Evolutionary conservation across 1,140 invertebrate species (phyloP).

Genomic region (Drosophila tropicalis): DNA sequence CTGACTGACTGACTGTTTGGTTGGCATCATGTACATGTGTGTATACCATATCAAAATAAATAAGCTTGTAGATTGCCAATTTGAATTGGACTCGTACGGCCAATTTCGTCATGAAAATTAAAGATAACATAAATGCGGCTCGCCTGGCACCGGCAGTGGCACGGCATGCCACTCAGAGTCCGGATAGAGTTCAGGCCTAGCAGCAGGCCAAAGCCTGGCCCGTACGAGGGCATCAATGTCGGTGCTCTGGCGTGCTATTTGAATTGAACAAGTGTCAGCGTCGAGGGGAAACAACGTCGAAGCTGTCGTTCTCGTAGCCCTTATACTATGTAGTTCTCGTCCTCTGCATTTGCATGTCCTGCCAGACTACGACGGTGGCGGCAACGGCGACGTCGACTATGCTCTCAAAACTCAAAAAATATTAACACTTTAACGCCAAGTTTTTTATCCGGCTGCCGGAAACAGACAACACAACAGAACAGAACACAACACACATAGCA

Average conservation of each 20-base stretch:
- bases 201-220: conserved; percentile 25
- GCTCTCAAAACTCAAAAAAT: conserved; percentile 78
- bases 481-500: conserved; percentile 37
- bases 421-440: conserved; percentile 80
- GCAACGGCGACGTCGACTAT: conserved; percentile 38
- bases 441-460: conserved; percentile 80
- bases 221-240: conserved; percentile 77
- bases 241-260: conserved; percentile 72
- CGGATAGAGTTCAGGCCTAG: conserved; percentile 26
- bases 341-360: conserved; percentile 59
- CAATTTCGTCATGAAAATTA: conserved; percentile 76
- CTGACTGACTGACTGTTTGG: too few relatives aligned
- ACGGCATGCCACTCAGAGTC: conserved; percentile 45
- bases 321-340: conserved; percentile 16
- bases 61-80: conserved; percentile 69
- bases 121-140: conserved; percentile 78
- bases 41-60: conserved; percentile 53
- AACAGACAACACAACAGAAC: conserved; percentile 64
- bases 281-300: conserved; percentile 68
- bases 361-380: conserved; percentile 46
- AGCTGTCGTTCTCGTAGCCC: conserved; percentile 44
- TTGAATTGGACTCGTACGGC: conserved; percentile 70
- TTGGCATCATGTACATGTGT: too few relatives aligned
- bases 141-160: conserved; percentile 36
- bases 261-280: conserved; percentile 80